Base-by-base conservation (phyloP, 2,113 vertebrate genomes). In the Anhinga rufa region DNA sequence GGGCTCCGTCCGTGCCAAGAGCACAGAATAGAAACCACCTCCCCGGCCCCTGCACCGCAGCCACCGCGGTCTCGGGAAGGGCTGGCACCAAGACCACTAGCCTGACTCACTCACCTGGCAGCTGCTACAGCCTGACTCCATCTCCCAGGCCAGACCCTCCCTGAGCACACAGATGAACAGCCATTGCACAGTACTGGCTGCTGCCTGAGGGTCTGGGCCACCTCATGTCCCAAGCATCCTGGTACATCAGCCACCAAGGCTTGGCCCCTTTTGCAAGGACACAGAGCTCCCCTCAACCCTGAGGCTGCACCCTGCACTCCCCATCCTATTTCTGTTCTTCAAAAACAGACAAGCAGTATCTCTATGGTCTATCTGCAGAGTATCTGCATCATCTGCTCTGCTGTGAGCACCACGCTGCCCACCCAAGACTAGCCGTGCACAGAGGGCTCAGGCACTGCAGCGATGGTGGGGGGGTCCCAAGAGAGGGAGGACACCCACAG, bases 91-190 rank as follows among this genome's bases (percentile, higher is more conserved):
- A 26, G 44, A 22, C 3, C 74, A 16, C 4, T 51, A 8, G 22
- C 49, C 57, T 44, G 70, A 46, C 80, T 66, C 65, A 7, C 1
- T 1, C 8, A 0, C 2, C 4, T 1, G 5, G 49, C 84, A 91
- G 86, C 91, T 83, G 91, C 89, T 38, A 31, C 42, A 19, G 62
- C 54, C 49, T 5, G 0, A 1, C 15, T 22, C 8, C 0, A 34
- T 9, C 36, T 24, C 77, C 49, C 64, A 21, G 62, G 64, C 9
- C 72, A 89, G 76, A 28, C 15, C 38, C 32, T 69, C 32, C 49
- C 46, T 1, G 0, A 17, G 62, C 48, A 62, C 1, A 0, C 38
- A 34, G 34, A n/a, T 3, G 2, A 78, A 22, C 1, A 2, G 40
- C 66, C 24, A 6, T 4, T 4, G 21, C 17, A 14, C 44, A 34